Conservation (phyloP, 2,888 invertebrate species). For the Lingula anatina region DNA sequence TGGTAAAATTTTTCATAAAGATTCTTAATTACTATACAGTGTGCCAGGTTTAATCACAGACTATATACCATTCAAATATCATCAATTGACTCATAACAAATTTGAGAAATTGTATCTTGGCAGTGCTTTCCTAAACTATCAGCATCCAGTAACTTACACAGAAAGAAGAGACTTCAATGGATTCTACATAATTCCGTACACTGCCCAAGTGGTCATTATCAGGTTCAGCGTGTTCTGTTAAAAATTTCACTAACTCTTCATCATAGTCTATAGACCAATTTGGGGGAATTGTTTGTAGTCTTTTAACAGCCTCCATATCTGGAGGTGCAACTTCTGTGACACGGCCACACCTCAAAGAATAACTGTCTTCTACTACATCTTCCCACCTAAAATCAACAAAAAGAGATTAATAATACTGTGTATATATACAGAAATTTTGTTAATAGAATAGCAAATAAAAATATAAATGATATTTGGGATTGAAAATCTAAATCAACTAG, state of each 20-base stretch:
- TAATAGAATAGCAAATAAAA: too few species aligned
- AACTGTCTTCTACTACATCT: constrained; percentile 35
- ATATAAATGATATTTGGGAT: too few species aligned
- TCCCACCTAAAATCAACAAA: constrained; percentile 40
- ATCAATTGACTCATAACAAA: too few species aligned
- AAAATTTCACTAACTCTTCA: constrained; percentile 42
- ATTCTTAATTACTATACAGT: too few species aligned
- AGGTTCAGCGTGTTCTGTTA: constrained; percentile 35
- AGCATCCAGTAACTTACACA: too few species aligned
- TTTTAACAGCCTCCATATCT: constrained; percentile 31
- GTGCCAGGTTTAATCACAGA: too few species aligned
- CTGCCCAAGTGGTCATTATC: constrained; percentile 43
- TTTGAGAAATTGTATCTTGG: too few species aligned
- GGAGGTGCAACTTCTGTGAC: constrained; percentile 18
- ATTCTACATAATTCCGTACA: constrained; percentile 45
- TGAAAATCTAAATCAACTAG: too few species aligned
- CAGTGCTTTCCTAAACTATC: too few species aligned
- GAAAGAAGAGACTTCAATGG: constrained; percentile 44
- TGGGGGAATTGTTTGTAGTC: constrained; percentile 24
- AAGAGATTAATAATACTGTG: neutral
- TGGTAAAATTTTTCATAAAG: too few species aligned
- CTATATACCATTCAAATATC: too few species aligned
- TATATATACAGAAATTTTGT: neutral
- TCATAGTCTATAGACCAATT: constrained; percentile 46
- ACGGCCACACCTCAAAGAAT: constrained; percentile 27